Percentiles rank a stretch among this genome's conserved stretches.
Evolutionary conservation across 2,888 invertebrate species (phyloP).

Genomic region (Nebria salina): DNA sequence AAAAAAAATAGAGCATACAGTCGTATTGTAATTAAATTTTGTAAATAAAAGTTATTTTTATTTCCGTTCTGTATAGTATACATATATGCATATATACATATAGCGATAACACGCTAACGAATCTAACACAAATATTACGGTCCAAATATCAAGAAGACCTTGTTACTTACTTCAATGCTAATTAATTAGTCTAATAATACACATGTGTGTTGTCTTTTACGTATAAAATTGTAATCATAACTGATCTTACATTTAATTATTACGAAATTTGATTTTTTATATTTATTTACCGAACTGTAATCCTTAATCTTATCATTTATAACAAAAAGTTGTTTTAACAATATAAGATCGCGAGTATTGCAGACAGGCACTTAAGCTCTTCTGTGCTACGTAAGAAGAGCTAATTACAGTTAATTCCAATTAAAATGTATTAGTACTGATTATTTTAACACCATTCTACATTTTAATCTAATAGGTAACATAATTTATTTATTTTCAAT

Average conservation of each 20-base stretch:
- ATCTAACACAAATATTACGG: background rate
- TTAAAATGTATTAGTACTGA: too few relatives aligned
- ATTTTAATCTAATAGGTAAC: too few relatives aligned
- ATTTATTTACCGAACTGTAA: background rate
- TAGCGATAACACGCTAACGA: background rate
- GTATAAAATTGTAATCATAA: background rate
- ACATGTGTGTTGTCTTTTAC: background rate
- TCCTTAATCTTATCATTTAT: too few relatives aligned
- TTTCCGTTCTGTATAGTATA: slow-evolving; percentile 7
- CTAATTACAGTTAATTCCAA: too few relatives aligned
- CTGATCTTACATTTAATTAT: background rate
- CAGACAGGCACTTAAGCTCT: too few relatives aligned
- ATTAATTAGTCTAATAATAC: slow-evolving; percentile 4
- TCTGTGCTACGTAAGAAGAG: too few relatives aligned
- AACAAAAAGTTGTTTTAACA: too few relatives aligned
- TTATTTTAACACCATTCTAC: too few relatives aligned
- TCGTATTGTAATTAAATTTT: slow-evolving; percentile 9
- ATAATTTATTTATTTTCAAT: too few relatives aligned
- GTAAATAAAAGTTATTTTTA: background rate
- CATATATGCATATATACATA: background rate
- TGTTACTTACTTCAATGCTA: background rate
- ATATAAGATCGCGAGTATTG: too few relatives aligned
- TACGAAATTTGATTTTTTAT: background rate
- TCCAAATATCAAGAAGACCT: slow-evolving; percentile 13
- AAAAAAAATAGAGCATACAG: too few relatives aligned